A percentile compares a stretch with the other conserved stretches of the same genome.
Conservation (phyloP, 2,797 vertebrate genomes). For the Crypturellus tataupa region DNA sequence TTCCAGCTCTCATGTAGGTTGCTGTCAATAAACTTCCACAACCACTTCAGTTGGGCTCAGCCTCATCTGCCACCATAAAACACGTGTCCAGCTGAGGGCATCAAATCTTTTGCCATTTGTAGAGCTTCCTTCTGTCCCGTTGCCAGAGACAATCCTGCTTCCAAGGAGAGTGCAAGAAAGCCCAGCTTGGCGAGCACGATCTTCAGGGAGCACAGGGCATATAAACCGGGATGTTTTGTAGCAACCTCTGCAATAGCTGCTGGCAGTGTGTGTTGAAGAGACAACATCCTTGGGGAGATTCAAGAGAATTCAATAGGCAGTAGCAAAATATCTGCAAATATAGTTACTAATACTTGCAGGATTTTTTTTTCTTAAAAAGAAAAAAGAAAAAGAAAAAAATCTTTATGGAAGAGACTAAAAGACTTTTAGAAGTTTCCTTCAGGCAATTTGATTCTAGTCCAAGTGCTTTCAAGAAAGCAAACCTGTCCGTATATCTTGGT, state of each 20-base stretch:
- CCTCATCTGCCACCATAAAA: slow-evolving; percentile 3
- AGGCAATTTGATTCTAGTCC: slow-evolving; percentile 35
- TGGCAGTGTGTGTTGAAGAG: not conserved
- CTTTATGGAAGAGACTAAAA: not conserved
- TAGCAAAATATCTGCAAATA: not conserved
- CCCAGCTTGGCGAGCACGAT: not conserved
- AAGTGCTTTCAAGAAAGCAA: slow-evolving; percentile 35
- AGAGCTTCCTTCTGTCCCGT: not conserved
- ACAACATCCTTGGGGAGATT: not conserved
- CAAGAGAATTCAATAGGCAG: not conserved
- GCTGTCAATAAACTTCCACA: slow-evolving; percentile 15
- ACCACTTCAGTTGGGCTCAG: not conserved
- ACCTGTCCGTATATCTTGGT: not conserved
- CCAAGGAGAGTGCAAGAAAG: slow-evolving; percentile 3
- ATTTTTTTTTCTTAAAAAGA: not conserved
- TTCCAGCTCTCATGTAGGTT: not conserved
- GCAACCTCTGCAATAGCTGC: not conserved
- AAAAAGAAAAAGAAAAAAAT: too few species aligned
- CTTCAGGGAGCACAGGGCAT: not conserved
- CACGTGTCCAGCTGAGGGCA: not conserved
- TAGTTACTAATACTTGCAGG: not conserved
- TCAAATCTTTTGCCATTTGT: not conserved
- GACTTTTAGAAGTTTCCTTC: slow-evolving; percentile 17
- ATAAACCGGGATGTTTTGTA: too few species aligned
- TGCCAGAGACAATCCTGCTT: not conserved